phyloP scores from a whole-genome alignment of 2,797 vertebrate genomes.

The Chiloscyllium punctatum region DNA sequence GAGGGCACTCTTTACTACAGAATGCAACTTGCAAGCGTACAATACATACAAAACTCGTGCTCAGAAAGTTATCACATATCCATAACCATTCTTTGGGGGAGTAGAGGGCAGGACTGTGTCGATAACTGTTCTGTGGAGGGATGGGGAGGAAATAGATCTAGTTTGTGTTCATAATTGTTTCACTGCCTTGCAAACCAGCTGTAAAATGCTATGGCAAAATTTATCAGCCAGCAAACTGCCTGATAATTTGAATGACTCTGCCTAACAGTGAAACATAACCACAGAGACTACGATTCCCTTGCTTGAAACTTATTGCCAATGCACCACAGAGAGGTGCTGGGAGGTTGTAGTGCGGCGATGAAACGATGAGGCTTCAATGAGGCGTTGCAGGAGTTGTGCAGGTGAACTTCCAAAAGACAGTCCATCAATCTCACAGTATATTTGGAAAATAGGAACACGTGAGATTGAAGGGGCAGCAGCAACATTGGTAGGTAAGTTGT shows the following conservation, averaged over 20 bases:
- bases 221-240: not conserved
- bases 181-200: not conserved
- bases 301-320: not conserved
- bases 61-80: not conserved
- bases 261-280: not conserved
- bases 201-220: not conserved
- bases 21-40: not conserved
- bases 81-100: not conserved
- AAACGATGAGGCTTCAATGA: not conserved
- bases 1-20: conserved; percentile 9
- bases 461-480: not conserved
- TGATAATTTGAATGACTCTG: not conserved
- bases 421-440: not conserved
- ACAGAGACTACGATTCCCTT: not conserved
- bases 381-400: not conserved
- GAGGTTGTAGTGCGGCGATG: too few relatives aligned
- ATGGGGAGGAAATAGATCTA: not conserved
- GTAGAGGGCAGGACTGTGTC: too few relatives aligned
- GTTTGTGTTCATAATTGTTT: not conserved
- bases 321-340: not conserved
- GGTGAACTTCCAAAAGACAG: not conserved
- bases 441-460: not conserved
- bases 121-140: not conserved
- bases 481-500: not conserved
- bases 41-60: not conserved